Evolutionary conservation across 2,113 vertebrate genomes (phyloP).

Genomic region (Amphiprion percula): DNA sequence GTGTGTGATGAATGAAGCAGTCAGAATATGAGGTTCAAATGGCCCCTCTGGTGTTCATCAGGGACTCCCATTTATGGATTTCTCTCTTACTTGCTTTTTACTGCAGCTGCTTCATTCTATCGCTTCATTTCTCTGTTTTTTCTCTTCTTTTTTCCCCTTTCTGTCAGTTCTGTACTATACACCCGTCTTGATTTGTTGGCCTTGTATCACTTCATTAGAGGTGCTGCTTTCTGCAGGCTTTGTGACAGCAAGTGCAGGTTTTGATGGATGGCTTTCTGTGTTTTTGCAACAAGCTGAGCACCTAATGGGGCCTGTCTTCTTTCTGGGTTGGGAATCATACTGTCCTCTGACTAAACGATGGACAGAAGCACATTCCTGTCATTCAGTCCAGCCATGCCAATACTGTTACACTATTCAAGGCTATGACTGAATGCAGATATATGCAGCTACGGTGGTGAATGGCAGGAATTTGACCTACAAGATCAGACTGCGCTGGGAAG

Average conservation of each 20-base stretch:
- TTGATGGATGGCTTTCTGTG: conserved; percentile 64
- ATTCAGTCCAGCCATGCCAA: not conserved
- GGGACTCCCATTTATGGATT: conserved; percentile 28
- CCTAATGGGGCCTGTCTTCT: conserved; percentile 37
- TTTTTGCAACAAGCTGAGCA: conserved; percentile 38
- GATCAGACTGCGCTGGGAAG: too few species aligned
- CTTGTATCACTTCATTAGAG: conserved; percentile 66
- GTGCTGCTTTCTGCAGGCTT: conserved; percentile 52
- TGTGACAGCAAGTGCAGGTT: conserved; percentile 53
- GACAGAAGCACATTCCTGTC: too few species aligned
- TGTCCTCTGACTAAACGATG: conserved; percentile 11
- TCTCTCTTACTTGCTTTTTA: conserved; percentile 5
- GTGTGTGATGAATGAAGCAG: conserved; percentile 25
- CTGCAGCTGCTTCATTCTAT: not conserved
- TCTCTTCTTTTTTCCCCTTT: not conserved
- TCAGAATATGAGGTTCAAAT: conserved; percentile 26
- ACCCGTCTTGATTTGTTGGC: conserved; percentile 18
- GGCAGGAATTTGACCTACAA: too few species aligned
- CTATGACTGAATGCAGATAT: too few species aligned
- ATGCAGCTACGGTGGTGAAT: too few species aligned
- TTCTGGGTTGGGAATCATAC: conserved; percentile 22
- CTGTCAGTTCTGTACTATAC: conserved; percentile 16
- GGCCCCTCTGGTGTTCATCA: conserved; percentile 28
- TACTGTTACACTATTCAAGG: too few species aligned
- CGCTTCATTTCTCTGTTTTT: not conserved